A percentile compares a stretch with the other conserved stretches of the same genome.
Evolutionary conservation across 2,888 invertebrate genomes (phyloP).

Genomic region (Linyphia triangularis): DNA sequence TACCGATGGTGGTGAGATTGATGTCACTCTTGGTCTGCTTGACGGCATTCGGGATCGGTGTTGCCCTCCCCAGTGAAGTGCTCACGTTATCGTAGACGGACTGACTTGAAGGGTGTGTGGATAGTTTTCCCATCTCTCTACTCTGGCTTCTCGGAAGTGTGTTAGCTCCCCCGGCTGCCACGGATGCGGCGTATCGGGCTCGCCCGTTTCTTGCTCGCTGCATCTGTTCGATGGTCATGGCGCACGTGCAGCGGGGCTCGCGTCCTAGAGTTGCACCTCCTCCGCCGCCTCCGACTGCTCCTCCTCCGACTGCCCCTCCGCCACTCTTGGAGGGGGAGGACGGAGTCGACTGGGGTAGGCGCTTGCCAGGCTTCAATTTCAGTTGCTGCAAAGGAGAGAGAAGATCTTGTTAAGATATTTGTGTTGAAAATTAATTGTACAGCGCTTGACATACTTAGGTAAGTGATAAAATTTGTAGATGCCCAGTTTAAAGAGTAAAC

Average conservation of each 20-base stretch:
- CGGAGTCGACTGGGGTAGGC: constrained; percentile 94
- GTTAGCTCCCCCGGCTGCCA: constrained; percentile 58
- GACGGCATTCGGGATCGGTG: constrained; percentile 71
- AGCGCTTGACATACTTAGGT: too few relatives aligned
- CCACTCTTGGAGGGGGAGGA: constrained; percentile 90
- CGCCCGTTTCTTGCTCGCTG: constrained; percentile 85
- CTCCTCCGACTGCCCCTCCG: constrained; percentile 28
- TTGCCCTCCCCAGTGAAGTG: constrained; percentile 74
- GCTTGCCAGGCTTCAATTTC: constrained; percentile 83
- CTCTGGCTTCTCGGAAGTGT: constrained; percentile 77
- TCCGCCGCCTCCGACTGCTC: neutral
- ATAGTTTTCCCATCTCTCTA: constrained; percentile 31
- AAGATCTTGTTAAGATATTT: too few relatives aligned
- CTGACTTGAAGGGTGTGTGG: constrained; percentile 86
- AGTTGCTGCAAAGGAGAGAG: constrained; percentile 51
- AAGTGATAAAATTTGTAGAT: too few relatives aligned
- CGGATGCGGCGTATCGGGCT: constrained; percentile 71
- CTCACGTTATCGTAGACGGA: constrained; percentile 91
- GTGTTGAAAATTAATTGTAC: too few relatives aligned
- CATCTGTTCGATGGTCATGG: constrained; percentile 86
- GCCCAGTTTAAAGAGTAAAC: too few relatives aligned
- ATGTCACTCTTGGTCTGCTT: constrained; percentile 71
- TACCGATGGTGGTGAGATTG: constrained; percentile 70
- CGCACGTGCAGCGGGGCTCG: constrained; percentile 89
- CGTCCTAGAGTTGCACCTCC: constrained; percentile 80